Percentiles rank a stretch among this genome's conserved stretches.
phyloP scores from a whole-genome alignment of 2,797 vertebrate species.

The Dendrocincla tyrannina region DNA sequence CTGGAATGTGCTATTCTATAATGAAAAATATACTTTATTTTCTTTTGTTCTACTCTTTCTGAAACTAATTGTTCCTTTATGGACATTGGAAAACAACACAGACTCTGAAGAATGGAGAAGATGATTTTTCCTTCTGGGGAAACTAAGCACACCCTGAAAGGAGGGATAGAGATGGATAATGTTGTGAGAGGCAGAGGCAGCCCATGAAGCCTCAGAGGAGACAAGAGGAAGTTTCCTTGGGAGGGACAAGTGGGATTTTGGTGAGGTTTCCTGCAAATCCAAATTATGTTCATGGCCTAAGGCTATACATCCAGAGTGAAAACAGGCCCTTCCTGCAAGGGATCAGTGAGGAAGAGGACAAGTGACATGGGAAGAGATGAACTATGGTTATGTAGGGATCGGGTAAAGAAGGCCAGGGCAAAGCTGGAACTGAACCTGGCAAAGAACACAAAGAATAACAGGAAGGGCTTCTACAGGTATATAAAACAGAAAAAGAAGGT shows the following conservation, averaged over 20 bases:
- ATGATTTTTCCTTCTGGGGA: background rate
- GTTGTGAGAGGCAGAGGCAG: background rate
- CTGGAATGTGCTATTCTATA: background rate
- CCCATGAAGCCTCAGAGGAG: background rate
- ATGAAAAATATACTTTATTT: background rate
- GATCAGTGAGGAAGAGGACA: background rate
- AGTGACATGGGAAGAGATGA: background rate
- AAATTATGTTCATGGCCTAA: rapidly evolving
- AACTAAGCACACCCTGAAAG: background rate
- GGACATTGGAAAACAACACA: background rate
- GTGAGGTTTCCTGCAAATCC: background rate
- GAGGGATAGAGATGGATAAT: background rate
- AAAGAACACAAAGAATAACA: background rate
- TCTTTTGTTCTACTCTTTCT: background rate
- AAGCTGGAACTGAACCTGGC: background rate
- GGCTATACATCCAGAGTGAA: background rate
- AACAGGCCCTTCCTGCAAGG: background rate
- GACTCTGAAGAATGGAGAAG: background rate
- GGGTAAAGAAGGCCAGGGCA: background rate
- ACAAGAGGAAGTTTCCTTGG: background rate
- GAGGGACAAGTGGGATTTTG: background rate
- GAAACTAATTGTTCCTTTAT: background rate
- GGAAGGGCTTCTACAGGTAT: background rate
- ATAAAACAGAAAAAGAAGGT: background rate
- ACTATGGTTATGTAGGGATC: background rate